phyloP scores from a whole-genome alignment of 2,113 vertebrate genomes.

The Rhombomys opimus region DNA sequence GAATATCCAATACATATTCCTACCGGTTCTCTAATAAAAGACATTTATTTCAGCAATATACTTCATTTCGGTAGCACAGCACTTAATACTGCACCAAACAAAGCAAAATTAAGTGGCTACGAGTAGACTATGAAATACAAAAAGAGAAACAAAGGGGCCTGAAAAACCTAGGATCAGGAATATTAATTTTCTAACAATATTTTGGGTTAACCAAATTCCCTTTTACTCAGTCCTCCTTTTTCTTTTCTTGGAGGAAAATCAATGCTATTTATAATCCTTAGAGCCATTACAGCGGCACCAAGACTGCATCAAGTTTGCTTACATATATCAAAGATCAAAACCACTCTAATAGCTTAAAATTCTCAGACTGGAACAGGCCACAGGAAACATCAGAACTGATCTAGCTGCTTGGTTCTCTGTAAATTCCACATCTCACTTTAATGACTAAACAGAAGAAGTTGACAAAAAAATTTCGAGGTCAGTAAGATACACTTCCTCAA shows the following conservation, averaged over 20 bases:
- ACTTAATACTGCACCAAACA: not conserved
- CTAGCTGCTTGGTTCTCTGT: not conserved
- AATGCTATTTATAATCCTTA: constrained; percentile 2
- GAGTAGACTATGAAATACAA: not conserved
- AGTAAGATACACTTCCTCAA: constrained; percentile 13
- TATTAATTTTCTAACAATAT: constrained; percentile 44
- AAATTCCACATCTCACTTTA: constrained; percentile 53
- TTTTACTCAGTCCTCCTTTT: not conserved
- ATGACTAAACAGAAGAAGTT: not conserved
- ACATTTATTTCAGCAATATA: not conserved
- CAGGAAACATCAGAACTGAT: constrained; percentile 1
- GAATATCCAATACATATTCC: not conserved
- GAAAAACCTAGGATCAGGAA: not conserved
- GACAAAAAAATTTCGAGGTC: constrained; percentile 14
- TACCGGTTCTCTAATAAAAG: not conserved
- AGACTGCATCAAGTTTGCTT: not conserved
- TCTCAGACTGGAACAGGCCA: not conserved
- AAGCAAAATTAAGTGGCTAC: constrained; percentile 3
- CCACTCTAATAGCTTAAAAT: constrained; percentile 29
- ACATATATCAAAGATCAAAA: constrained; percentile 10
- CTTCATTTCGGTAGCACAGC: not conserved
- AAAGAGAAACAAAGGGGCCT: not conserved
- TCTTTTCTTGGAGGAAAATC: constrained; percentile 11
- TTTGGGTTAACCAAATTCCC: not conserved
- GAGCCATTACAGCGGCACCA: constrained; percentile 8